phyloP scores from a whole-genome alignment of 1,140 invertebrate genomes.

The Drosophila orena region DNA sequence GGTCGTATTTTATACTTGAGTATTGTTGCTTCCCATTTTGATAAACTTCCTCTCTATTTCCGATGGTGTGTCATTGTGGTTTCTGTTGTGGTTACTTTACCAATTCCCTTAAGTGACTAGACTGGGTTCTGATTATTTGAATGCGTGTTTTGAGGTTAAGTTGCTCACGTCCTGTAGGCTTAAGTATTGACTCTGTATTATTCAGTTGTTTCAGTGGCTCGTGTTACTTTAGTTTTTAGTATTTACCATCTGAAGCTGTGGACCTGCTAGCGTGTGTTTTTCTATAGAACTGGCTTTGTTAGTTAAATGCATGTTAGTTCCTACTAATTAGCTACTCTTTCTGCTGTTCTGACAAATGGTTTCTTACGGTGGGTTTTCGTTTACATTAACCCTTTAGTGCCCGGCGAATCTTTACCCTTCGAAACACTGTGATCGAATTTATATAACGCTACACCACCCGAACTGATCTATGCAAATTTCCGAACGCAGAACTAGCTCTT shows the following conservation, averaged over 20 bases:
- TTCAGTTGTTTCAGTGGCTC: conserved; percentile 18
- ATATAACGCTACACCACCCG: conserved; percentile 11
- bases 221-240: conserved; percentile 4
- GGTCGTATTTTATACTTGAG: conserved; percentile 84
- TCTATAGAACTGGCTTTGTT: conserved; percentile 12
- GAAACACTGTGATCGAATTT: conserved; percentile 73
- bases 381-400: not conserved
- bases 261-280: not conserved
- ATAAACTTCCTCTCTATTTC: conserved; percentile 41
- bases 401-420: conserved; percentile 44
- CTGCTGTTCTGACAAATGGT: conserved; percentile 21
- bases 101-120: conserved; percentile 84
- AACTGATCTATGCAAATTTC: conserved; percentile 69
- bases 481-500: conserved; percentile 11
- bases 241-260: not conserved
- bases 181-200: conserved; percentile 11
- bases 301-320: conserved; percentile 13
- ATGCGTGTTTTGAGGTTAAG: conserved; percentile 66
- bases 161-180: conserved; percentile 23
- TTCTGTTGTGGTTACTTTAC: conserved; percentile 32
- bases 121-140: conserved; percentile 70
- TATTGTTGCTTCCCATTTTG: conserved; percentile 72
- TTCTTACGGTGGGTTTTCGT: not conserved
- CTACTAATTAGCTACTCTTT: conserved; percentile 3
- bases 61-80: conserved; percentile 36